These are phyloP conservation scores for Silurus asotus DNA, from an alignment of 2,113 vertebrate species.

Conservation along the genomic window DNA sequence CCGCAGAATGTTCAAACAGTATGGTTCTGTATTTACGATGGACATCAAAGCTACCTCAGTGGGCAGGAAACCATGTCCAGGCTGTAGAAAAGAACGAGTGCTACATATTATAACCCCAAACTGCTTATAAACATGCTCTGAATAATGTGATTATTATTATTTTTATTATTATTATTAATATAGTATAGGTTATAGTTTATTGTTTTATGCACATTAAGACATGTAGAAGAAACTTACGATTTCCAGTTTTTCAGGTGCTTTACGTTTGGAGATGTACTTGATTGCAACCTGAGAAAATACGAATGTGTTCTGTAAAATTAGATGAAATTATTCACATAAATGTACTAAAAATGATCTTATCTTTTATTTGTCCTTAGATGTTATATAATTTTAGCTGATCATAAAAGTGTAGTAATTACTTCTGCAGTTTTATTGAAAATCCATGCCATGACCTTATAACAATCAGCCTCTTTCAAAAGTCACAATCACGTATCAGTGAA, in stretches of 20 bases:
- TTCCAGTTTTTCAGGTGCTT: constrained; percentile 52
- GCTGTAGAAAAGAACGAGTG: neutral
- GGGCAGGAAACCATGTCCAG: constrained; percentile 53
- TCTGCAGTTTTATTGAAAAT: neutral
- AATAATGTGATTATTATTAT: neutral
- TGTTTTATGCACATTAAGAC: neutral
- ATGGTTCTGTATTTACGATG: constrained; percentile 35
- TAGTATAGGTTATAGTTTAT: neutral
- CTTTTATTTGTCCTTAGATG: neutral
- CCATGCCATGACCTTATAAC: neutral
- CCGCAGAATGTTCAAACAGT: too few species aligned
- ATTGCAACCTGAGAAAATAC: constrained; percentile 60
- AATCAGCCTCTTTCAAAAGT: neutral
- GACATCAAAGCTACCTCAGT: constrained; percentile 62
- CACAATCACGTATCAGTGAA: too few species aligned
- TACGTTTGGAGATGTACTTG: constrained; percentile 58
- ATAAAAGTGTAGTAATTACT: constrained; percentile 2
- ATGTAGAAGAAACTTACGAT: constrained; percentile 52
- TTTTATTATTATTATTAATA: too few species aligned
- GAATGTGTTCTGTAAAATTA: neutral
- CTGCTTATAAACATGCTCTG: neutral
- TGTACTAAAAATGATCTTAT: neutral
- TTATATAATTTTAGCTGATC: neutral
- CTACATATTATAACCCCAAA: neutral
- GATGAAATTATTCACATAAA: constrained; percentile 4